Evolutionary conservation across 2,113 vertebrate genomes (phyloP).

Genomic region (Albula glossodonta): DNA sequence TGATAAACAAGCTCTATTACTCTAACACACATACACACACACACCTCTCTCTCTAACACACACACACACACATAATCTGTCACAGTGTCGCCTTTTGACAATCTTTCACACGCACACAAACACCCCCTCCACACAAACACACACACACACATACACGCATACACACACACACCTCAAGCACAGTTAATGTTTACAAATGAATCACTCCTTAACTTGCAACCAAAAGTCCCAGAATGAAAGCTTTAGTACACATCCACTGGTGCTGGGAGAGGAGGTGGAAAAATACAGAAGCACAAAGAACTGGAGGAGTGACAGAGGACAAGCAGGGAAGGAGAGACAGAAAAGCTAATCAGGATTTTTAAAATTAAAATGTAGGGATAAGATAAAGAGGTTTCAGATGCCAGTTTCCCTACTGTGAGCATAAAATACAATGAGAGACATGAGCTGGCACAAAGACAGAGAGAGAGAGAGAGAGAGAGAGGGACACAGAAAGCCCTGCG

Average conservation of each 20-base stretch:
- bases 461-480: neutral
- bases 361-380: neutral
- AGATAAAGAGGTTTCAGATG: neutral
- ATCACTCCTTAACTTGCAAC: neutral
- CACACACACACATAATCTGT: neutral
- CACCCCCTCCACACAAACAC: slow-evolving; percentile 5
- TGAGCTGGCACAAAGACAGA: neutral
- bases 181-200: neutral
- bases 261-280: neutral
- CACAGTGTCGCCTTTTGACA: too few relatives aligned
- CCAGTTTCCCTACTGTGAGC: slow-evolving; percentile 2
- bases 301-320: neutral
- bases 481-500: neutral
- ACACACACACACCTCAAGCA: neutral
- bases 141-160: neutral
- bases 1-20: slow-evolving; percentile 13
- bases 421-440: slow-evolving; percentile 13
- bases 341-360: neutral
- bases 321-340: neutral
- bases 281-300: neutral
- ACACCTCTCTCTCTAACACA: slow-evolving; percentile 1
- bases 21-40: neutral
- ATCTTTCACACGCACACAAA: slow-evolving; percentile 1
- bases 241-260: neutral
- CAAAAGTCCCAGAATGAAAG: neutral